phyloP scores from a whole-genome alignment of 2,797 vertebrate genomes.

The Sebastolobus altivelis region DNA sequence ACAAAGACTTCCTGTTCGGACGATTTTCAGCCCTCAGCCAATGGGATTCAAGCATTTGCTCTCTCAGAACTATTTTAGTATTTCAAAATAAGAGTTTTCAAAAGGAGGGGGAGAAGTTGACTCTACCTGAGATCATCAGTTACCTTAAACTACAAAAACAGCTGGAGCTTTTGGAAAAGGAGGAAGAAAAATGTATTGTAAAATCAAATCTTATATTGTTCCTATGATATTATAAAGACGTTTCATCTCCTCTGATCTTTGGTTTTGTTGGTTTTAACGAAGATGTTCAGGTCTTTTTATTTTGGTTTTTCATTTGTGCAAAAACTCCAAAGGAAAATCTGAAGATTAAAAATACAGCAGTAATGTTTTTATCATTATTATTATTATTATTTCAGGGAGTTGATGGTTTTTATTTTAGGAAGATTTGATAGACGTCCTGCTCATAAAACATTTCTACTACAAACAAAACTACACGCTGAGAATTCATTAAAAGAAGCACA shows the following conservation, averaged over 20 bases:
- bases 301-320: not conserved
- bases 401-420: not conserved
- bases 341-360: not conserved
- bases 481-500: constrained; percentile 30
- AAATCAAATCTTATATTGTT: constrained; percentile 55
- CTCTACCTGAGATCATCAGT: constrained; percentile 39
- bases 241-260: not conserved
- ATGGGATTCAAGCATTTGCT: constrained; percentile 17
- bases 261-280: not conserved
- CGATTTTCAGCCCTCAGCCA: constrained; percentile 13
- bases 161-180: constrained; percentile 17
- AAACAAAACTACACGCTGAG: not conserved
- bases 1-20: constrained; percentile 41
- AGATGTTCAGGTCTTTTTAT: not conserved
- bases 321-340: not conserved
- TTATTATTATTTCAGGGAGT: not conserved
- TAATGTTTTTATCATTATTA: not conserved
- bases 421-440: not conserved
- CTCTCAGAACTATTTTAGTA: constrained; percentile 59
- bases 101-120: constrained; percentile 9
- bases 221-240: constrained; percentile 23
- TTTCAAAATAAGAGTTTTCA: constrained; percentile 59
- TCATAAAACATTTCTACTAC: constrained; percentile 21
- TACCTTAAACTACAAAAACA: constrained; percentile 30
- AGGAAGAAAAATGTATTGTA: constrained; percentile 8